A percentile compares a stretch with the other conserved stretches of the same genome.
Conservation (phyloP, 2,797 vertebrate species). For the Lates japonicus region DNA sequence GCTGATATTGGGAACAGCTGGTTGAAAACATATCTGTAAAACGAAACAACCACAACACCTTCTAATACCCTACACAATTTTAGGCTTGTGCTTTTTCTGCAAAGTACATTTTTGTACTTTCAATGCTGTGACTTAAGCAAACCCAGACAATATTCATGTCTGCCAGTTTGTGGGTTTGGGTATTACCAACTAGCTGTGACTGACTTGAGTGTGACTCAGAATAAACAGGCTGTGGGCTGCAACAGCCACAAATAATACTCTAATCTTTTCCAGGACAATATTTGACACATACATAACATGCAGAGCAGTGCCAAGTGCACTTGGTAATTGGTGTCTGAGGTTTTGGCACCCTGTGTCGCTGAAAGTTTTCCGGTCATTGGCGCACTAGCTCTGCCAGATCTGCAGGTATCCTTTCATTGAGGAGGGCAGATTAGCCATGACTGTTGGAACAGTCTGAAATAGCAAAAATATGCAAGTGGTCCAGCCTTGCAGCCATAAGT, state of each 20-base stretch:
- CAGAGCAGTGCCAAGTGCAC: slow-evolving; percentile 44
- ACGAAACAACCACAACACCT: not conserved
- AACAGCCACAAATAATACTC: slow-evolving; percentile 59
- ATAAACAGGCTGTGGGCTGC: slow-evolving; percentile 57
- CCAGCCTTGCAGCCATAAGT: slow-evolving; percentile 28
- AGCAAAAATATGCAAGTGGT: slow-evolving; percentile 11
- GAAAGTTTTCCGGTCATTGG: slow-evolving; percentile 55
- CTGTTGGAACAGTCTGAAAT: slow-evolving; percentile 34
- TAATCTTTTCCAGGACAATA: slow-evolving; percentile 59
- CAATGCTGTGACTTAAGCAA: slow-evolving; percentile 43
- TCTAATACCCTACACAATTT: slow-evolving; percentile 10
- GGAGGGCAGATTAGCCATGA: slow-evolving; percentile 34
- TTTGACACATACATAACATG: slow-evolving; percentile 61
- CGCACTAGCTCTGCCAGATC: slow-evolving; percentile 37
- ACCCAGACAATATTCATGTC: slow-evolving; percentile 56
- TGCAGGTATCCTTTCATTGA: slow-evolving; percentile 47
- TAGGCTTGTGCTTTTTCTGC: slow-evolving; percentile 23
- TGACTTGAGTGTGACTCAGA: slow-evolving; percentile 65
- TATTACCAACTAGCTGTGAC: slow-evolving; percentile 49
- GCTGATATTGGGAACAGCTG: too few relatives aligned
- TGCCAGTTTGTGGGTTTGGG: slow-evolving; percentile 63
- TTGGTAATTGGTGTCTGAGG: slow-evolving; percentile 70
- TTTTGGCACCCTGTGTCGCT: slow-evolving; percentile 46
- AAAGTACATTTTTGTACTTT: slow-evolving; percentile 33
- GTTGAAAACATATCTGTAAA: not conserved